These are phyloP conservation scores for Therioaphis trifolii DNA, from an alignment of 2,888 invertebrate genomes.

Conservation along the genomic window DNA sequence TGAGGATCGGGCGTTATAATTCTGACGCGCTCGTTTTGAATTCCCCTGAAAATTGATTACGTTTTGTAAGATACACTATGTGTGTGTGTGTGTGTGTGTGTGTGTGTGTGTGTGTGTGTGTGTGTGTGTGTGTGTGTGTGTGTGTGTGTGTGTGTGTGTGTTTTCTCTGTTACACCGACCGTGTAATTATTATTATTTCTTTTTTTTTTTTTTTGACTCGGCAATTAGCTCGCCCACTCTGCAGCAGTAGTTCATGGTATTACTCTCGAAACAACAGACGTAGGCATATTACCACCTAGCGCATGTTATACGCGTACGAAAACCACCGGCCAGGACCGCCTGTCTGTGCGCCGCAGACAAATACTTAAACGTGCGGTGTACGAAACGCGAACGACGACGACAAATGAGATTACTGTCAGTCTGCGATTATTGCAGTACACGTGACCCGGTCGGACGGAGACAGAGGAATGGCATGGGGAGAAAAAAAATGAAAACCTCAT, in stretches of 20 bases:
- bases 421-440: no score
- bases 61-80: no score
- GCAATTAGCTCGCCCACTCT: conserved; percentile 52
- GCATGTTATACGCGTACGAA: background rate
- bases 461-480: no score
- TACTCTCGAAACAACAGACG: background rate
- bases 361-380: background rate
- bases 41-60: conserved; percentile 32
- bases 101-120: background rate
- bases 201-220: conserved; percentile 28
- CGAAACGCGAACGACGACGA: background rate
- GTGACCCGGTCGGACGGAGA: no score
- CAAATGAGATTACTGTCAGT: background rate
- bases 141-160: no score
- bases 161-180: conserved; percentile 18
- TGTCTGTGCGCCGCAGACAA: background rate
- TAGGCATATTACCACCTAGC: background rate
- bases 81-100: background rate
- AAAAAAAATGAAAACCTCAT: no score
- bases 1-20: background rate
- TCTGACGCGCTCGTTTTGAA: conserved; percentile 2
- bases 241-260: conserved; percentile 8
- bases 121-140: no score
- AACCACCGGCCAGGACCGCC: background rate
- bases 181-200: conserved; percentile 37